These are phyloP conservation scores for Meteorus sp. DNA, from an alignment of 1,140 invertebrate species.

Conservation along the genomic window DNA sequence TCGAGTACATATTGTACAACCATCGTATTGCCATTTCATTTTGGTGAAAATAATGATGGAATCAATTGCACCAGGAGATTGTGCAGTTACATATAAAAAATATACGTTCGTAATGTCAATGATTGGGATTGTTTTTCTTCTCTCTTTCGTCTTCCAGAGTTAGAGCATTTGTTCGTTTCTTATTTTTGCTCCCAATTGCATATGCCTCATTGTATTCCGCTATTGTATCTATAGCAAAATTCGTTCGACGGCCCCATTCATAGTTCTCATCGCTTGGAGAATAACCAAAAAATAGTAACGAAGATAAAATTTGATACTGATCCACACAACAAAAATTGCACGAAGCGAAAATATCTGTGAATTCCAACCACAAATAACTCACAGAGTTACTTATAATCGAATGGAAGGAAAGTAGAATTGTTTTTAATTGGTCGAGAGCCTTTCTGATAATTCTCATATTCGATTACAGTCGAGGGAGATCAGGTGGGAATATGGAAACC, in stretches of 20 bases:
- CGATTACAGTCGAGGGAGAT: too few species aligned
- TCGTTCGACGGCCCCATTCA: too few species aligned
- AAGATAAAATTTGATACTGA: constrained; percentile 21
- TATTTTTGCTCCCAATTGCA: too few species aligned
- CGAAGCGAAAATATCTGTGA: constrained; percentile 15
- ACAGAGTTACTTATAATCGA: not conserved
- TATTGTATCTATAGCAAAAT: too few species aligned
- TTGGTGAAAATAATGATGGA: constrained; percentile 4
- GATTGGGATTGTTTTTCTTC: too few species aligned
- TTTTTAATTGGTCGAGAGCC: not conserved
- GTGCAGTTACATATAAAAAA: constrained; percentile 22
- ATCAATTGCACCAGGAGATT: constrained; percentile 38
- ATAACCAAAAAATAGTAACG: constrained; percentile 9
- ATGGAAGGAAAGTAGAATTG: not conserved
- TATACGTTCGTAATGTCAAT: constrained; percentile 1
- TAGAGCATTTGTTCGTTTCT: too few species aligned
- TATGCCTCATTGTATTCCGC: too few species aligned
- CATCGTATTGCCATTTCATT: too few species aligned
- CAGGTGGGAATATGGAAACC: too few species aligned
- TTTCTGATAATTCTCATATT: not conserved
- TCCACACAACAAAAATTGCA: constrained; percentile 12
- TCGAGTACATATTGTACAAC: too few species aligned
- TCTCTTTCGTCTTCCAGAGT: too few species aligned
- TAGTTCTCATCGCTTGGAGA: not conserved
- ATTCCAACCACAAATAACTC: constrained; percentile 11